A percentile compares a stretch with the other conserved stretches of the same genome.
Evolutionary conservation across 2,888 invertebrate genomes (phyloP).

Genomic region (Biston betularia): DNA sequence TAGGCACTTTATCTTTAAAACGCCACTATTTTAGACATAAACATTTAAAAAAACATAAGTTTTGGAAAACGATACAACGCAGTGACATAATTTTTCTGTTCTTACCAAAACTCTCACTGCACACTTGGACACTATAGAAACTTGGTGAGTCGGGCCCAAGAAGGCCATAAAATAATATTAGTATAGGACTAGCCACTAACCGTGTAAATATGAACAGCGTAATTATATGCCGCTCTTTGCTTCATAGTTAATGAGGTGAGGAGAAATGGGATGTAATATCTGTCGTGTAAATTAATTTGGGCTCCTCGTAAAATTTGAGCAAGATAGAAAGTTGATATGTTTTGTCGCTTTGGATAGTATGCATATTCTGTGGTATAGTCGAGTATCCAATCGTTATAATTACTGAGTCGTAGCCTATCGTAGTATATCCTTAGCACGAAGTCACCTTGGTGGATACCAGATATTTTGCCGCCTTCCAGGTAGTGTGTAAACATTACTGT

Average conservation of each 20-base stretch:
- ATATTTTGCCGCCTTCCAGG: too few relatives aligned
- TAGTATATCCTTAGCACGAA: too few relatives aligned
- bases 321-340: conserved; percentile 2
- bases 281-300: conserved; percentile 32
- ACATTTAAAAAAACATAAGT: too few relatives aligned
- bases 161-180: conserved; percentile 40
- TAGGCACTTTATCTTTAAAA: too few relatives aligned
- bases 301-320: conserved; percentile 3
- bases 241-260: conserved; percentile 41
- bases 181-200: conserved; percentile 45
- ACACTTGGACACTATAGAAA: conserved; percentile 6
- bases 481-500: too few relatives aligned
- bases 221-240: conserved; percentile 42
- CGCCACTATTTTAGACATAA: too few relatives aligned
- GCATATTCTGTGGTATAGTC: too few relatives aligned
- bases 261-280: conserved; percentile 22
- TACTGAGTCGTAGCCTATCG: too few relatives aligned
- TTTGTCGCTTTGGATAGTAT: background rate
- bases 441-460: too few relatives aligned
- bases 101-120: conserved; percentile 2
- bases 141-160: conserved; percentile 9
- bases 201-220: conserved; percentile 47
- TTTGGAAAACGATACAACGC: background rate
- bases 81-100: too few relatives aligned
- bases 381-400: too few relatives aligned